These are phyloP conservation scores for Phoxinus dragarum DNA, from an alignment of 2,797 vertebrate genomes.

Conservation along the genomic window DNA sequence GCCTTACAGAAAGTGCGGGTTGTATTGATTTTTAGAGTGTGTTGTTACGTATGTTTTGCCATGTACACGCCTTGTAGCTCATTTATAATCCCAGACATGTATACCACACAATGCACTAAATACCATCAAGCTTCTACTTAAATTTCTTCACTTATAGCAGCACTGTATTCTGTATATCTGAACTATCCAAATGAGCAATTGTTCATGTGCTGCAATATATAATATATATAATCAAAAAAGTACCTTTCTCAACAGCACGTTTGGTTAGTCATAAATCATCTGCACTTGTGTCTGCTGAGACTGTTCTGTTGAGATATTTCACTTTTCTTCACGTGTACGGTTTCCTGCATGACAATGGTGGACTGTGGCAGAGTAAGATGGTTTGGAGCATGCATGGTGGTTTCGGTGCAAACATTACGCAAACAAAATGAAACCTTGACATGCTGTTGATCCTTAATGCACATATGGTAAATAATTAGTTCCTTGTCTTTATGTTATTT, in stretches of 20 bases:
- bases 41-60: background rate
- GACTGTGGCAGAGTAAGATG: background rate
- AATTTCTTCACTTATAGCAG: conserved; percentile 2
- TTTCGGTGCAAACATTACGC: background rate
- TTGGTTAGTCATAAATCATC: background rate
- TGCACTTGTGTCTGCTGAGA: background rate
- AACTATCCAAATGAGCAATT: background rate
- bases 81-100: background rate
- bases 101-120: background rate
- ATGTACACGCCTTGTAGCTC: background rate
- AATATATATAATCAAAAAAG: background rate
- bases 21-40: conserved; percentile 37
- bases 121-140: background rate
- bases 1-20: conserved; percentile 25
- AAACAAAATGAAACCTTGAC: background rate
- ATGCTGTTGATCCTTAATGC: background rate
- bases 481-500: background rate
- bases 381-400: background rate
- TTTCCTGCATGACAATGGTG: conserved; percentile 24
- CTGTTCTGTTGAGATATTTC: background rate
- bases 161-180: background rate
- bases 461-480: background rate
- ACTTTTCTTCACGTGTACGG: background rate
- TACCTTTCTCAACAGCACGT: background rate
- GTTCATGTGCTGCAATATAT: background rate